These are phyloP conservation scores for Neelides folsomi DNA, from an alignment of 2,888 invertebrate genomes.

Conservation along the genomic window DNA sequence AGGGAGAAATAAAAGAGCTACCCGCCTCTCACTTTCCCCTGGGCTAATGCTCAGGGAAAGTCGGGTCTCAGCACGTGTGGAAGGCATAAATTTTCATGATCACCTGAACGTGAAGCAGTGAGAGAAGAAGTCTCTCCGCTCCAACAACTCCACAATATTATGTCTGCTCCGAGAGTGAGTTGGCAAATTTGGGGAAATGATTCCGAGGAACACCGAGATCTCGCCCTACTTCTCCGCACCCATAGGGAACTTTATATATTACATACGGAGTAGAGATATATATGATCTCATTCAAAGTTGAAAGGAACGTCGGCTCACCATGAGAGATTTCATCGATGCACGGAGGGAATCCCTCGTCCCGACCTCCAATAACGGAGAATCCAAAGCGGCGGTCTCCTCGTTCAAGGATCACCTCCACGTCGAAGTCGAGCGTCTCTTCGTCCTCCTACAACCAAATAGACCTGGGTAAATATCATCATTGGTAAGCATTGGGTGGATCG, in stretches of 20 bases:
- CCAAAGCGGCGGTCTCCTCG: conserved; percentile 38
- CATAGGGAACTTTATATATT: not conserved
- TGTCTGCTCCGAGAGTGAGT: too few species aligned
- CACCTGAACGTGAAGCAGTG: too few species aligned
- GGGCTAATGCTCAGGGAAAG: too few species aligned
- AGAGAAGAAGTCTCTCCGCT: too few species aligned
- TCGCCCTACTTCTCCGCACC: not conserved
- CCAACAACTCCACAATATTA: too few species aligned
- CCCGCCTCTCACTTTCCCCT: too few species aligned
- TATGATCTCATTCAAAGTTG: not conserved
- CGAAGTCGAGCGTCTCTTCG: conserved; percentile 7
- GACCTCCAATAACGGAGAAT: conserved; percentile 40
- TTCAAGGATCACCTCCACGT: conserved; percentile 34
- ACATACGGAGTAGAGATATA: too few species aligned
- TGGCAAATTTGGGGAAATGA: not conserved
- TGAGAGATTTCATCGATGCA: conserved; percentile 38
- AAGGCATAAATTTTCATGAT: too few species aligned
- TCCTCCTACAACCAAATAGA: conserved; percentile 17
- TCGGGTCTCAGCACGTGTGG: too few species aligned
- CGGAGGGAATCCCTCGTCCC: conserved; percentile 39
- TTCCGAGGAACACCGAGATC: not conserved
- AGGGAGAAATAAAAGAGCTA: too few species aligned
- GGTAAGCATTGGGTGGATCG: not conserved
- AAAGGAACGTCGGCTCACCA: conserved; percentile 34
- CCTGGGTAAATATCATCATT: not conserved